phyloP scores from a whole-genome alignment of 2,888 invertebrate species.

The Ophion slaviceki region DNA sequence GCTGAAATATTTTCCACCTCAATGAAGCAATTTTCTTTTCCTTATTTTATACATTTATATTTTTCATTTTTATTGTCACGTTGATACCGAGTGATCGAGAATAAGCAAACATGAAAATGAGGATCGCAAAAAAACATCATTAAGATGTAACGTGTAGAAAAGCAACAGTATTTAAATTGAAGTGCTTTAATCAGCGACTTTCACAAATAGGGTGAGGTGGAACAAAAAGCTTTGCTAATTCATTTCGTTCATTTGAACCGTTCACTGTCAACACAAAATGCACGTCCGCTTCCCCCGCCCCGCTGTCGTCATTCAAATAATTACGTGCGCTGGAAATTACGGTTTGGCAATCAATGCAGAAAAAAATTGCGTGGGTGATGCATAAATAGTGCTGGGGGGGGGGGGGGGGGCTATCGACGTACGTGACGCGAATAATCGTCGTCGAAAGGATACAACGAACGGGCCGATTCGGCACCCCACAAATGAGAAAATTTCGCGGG shows the following conservation, averaged over 20 bases:
- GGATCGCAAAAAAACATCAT: not conserved
- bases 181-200: slow-evolving; percentile 16
- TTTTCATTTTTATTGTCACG: too few species aligned
- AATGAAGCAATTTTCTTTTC: too few species aligned
- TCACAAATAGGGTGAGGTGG: slow-evolving; percentile 1
- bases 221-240: slow-evolving; percentile 20
- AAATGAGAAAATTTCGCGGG: slow-evolving; percentile 20
- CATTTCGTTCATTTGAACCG: slow-evolving; percentile 34
- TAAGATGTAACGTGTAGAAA: not conserved
- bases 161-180: slow-evolving; percentile 19
- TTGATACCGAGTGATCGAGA: too few species aligned
- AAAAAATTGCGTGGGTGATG: slow-evolving; percentile 7
- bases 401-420: slow-evolving; percentile 6
- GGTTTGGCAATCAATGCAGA: slow-evolving; percentile 53
- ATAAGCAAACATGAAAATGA: not conserved
- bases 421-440: slow-evolving; percentile 58
- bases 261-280: not conserved
- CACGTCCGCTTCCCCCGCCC: not conserved
- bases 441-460: slow-evolving; percentile 28
- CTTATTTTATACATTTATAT: too few species aligned
- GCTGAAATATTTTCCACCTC: too few species aligned
- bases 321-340: slow-evolving; percentile 57
- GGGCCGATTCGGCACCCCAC: slow-evolving; percentile 45
- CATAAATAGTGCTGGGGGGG: not conserved
- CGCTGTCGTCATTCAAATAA: slow-evolving; percentile 57